These are phyloP conservation scores for Cyphomyrus discorhynchus DNA, from an alignment of 2,113 vertebrate species.

Conservation along the genomic window DNA sequence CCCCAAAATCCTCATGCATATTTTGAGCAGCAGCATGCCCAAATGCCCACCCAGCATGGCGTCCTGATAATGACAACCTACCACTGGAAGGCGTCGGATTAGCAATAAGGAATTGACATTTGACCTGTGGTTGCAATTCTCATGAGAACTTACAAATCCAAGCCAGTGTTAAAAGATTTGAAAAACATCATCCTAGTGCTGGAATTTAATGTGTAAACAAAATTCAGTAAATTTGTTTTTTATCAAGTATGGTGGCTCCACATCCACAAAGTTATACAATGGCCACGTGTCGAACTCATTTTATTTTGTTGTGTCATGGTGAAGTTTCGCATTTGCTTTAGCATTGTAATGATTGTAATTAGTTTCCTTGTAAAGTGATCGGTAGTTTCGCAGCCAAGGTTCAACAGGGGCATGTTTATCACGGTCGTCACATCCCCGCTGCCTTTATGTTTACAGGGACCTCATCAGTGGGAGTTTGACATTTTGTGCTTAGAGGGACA, in stretches of 20 bases:
- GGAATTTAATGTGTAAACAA: not conserved
- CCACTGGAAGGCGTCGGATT: not conserved
- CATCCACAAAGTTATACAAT: not conserved
- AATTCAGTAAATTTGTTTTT: not conserved
- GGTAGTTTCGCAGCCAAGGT: not conserved
- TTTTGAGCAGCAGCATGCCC: not conserved
- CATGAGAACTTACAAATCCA: not conserved
- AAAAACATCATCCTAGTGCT: not conserved
- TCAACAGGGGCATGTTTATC: not conserved
- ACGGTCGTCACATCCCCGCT: not conserved
- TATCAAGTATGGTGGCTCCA: not conserved
- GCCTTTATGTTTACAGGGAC: not conserved
- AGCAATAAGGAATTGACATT: not conserved
- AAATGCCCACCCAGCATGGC: not conserved
- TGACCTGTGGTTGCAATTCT: not conserved
- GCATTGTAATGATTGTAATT: not conserved
- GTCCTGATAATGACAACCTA: not conserved
- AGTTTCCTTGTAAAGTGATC: not conserved
- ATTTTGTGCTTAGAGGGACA: not conserved
- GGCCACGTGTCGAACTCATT: not conserved
- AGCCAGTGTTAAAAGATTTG: not conserved
- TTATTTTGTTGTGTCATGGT: not conserved
- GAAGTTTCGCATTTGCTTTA: not conserved
- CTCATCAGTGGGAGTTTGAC: not conserved
- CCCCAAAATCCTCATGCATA: not conserved